A percentile compares a stretch with the other conserved stretches of the same genome.
Evolutionary conservation across 2,888 invertebrate genomes (phyloP).

Genomic region (Metellina segmentata): DNA sequence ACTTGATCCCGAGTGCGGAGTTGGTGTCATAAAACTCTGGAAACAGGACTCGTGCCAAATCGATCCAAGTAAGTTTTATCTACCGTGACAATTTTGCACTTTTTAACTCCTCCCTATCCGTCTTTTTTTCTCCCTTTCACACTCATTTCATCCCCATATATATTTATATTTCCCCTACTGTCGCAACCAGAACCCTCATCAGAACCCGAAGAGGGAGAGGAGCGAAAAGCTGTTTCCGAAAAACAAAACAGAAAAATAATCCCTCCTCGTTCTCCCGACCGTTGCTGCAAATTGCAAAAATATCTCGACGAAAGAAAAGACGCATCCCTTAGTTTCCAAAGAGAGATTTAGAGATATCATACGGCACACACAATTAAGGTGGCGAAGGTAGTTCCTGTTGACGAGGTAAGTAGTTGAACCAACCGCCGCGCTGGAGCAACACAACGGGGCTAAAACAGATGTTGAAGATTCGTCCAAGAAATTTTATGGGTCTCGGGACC

Average conservation of each 20-base stretch:
- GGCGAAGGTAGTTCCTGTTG: not conserved
- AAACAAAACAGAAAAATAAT: not conserved
- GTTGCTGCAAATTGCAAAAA: not conserved
- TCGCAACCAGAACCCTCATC: not conserved
- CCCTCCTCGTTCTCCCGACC: not conserved
- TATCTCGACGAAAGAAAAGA: not conserved
- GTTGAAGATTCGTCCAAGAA: too few relatives aligned
- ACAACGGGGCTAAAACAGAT: too few relatives aligned
- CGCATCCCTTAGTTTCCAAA: not conserved
- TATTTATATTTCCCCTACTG: not conserved
- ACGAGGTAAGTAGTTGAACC: too few relatives aligned
- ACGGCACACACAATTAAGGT: not conserved
- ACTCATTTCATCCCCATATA: not conserved
- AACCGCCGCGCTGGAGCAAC: too few relatives aligned
- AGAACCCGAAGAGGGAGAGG: not conserved
- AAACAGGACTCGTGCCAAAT: too few relatives aligned
- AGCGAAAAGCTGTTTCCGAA: not conserved
- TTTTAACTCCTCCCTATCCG: not conserved
- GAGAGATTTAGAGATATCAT: not conserved
- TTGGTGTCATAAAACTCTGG: too few relatives aligned
- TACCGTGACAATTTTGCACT: not conserved
- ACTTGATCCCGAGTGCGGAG: too few relatives aligned
- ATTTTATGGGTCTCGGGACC: too few relatives aligned
- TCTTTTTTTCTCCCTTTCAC: not conserved
- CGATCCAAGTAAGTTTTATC: too few relatives aligned